Conservation (phyloP, 2,113 vertebrate species). For the Tauraco erythrolophus region DNA sequence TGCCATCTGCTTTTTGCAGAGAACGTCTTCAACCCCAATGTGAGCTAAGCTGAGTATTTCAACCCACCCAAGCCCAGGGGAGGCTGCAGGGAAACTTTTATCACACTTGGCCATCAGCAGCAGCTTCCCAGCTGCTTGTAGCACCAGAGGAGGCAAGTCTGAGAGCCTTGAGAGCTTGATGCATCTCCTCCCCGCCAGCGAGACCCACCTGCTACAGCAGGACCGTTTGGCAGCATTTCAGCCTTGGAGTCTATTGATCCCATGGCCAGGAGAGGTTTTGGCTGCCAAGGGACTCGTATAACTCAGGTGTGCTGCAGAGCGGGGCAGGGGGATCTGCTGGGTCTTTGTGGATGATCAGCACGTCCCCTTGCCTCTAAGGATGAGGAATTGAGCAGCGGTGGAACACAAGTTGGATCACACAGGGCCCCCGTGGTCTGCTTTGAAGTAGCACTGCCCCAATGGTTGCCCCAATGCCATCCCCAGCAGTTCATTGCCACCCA, state of each 20-base stretch:
- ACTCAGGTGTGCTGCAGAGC: not conserved
- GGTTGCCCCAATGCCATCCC: not conserved
- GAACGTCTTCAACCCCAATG: accelerated
- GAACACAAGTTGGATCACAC: accelerated
- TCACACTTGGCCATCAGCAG: constrained; percentile 4
- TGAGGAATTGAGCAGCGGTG: not conserved
- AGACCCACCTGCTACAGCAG: constrained; percentile 37
- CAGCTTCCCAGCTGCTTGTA: not conserved
- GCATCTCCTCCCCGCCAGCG: not conserved
- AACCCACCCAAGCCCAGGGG: not conserved
- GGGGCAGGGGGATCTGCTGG: not conserved
- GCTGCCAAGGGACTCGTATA: not conserved
- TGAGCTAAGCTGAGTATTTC: not conserved
- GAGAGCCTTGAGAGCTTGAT: not conserved
- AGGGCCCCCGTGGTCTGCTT: not conserved
- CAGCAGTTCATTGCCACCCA: not conserved
- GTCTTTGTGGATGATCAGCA: not conserved
- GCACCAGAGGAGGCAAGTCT: not conserved
- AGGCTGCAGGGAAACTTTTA: not conserved
- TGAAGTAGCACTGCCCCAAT: not conserved
- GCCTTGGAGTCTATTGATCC: not conserved
- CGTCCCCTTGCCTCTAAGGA: not conserved
- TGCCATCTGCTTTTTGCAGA: not conserved
- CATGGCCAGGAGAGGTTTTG: not conserved
- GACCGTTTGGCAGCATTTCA: not conserved